These are phyloP conservation scores for Hesperophylax magnus DNA, from an alignment of 1,140 invertebrate species.

Conservation along the genomic window DNA sequence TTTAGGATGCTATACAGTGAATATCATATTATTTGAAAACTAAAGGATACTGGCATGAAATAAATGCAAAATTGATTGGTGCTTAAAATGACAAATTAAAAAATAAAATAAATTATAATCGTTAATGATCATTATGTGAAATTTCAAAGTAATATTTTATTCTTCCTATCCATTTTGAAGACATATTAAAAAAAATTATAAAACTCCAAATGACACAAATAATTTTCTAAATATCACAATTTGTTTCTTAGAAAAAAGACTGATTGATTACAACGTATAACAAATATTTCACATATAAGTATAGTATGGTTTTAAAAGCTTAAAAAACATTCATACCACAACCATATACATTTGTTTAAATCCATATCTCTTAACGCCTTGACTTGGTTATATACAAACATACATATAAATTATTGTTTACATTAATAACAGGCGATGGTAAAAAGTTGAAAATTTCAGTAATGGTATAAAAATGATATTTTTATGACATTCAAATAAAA, in stretches of 20 bases:
- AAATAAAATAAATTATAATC: neutral
- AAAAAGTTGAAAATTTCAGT: too few species aligned
- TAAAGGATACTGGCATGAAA: neutral
- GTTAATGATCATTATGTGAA: neutral
- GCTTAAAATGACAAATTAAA: neutral
- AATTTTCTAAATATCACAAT: slow-evolving; percentile 24
- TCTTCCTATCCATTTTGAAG: too few species aligned
- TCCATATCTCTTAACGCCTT: too few species aligned
- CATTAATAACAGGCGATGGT: too few species aligned
- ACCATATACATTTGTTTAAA: too few species aligned
- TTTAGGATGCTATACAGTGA: too few species aligned
- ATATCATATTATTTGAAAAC: too few species aligned
- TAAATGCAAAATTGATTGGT: neutral
- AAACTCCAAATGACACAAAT: neutral
- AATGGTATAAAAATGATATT: too few species aligned
- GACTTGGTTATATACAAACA: too few species aligned
- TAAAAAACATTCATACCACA: slow-evolving; percentile 5
- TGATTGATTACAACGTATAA: neutral
- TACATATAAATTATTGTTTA: too few species aligned
- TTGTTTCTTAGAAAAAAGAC: neutral
- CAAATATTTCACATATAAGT: neutral
- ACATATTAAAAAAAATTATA: too few species aligned
- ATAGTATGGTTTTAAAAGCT: neutral
- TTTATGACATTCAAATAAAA: too few species aligned
- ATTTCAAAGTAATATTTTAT: neutral